These are phyloP conservation scores for Anomalospiza imberbis DNA, from an alignment of 2,797 vertebrate genomes.

Conservation along the genomic window DNA sequence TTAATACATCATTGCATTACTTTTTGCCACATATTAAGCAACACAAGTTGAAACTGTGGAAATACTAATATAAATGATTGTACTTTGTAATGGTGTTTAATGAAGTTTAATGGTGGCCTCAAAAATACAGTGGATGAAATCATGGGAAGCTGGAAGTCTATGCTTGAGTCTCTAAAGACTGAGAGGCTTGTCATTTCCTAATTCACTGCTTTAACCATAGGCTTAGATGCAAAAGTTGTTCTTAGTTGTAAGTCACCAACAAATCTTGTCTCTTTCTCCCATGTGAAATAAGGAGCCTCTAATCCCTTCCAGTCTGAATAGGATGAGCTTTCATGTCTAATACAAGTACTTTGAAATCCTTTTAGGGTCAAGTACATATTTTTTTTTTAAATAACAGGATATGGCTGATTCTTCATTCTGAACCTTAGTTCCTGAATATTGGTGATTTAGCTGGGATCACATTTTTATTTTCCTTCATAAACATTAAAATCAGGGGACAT, in stretches of 20 bases:
- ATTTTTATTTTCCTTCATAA: not conserved
- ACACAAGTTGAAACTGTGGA: not conserved
- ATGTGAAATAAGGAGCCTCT: not conserved
- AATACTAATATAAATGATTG: not conserved
- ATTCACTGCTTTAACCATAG: not conserved
- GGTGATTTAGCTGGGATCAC: not conserved
- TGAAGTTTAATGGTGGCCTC: not conserved
- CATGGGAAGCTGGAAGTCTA: not conserved
- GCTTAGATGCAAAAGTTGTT: not conserved
- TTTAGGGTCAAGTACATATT: not conserved
- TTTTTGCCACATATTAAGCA: not conserved
- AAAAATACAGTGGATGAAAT: not conserved
- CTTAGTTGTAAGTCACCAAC: not conserved
- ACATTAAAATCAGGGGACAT: not conserved
- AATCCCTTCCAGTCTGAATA: not conserved
- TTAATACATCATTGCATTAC: not conserved
- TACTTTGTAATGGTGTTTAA: no score
- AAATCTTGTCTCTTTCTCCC: not conserved
- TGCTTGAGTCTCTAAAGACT: not conserved
- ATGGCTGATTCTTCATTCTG: not conserved
- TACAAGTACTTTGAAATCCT: not conserved
- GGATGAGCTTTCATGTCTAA: not conserved
- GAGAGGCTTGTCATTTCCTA: not conserved
- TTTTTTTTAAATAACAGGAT: not conserved
- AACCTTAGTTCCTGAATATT: not conserved